Percentiles rank a stretch among this genome's conserved stretches.
Conservation (phyloP, 2,888 invertebrate species). For the Erebia ligea region DNA sequence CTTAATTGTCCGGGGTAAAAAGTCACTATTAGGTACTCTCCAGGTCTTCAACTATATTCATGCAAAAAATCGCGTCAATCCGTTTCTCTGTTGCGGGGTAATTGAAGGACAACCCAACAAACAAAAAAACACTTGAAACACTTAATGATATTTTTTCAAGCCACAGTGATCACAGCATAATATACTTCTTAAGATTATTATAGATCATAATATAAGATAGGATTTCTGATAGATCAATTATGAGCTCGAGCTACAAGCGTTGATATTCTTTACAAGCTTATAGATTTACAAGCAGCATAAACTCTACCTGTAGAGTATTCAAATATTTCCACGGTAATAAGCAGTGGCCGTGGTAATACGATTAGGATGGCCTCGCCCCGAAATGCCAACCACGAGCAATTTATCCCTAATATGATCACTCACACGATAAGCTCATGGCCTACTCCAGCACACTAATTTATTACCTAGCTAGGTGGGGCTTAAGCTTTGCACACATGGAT, state of each 20-base stretch:
- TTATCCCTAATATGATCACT: constrained; percentile 25
- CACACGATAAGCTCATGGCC: constrained; percentile 22
- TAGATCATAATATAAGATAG: too few relatives aligned
- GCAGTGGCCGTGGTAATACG: constrained; percentile 27
- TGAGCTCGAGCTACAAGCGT: neutral
- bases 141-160: too few relatives aligned
- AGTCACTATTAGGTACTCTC: too few relatives aligned
- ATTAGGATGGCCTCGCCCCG: constrained; percentile 26
- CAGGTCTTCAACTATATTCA: too few relatives aligned
- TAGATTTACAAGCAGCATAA: neutral
- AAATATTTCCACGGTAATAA: constrained; percentile 7
- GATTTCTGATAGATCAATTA: neutral
- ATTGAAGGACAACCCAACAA: too few relatives aligned
- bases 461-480: constrained; percentile 22
- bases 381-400: constrained; percentile 19
- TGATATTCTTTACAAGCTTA: neutral
- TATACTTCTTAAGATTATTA: too few relatives aligned
- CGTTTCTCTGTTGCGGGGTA: too few relatives aligned
- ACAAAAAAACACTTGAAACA: too few relatives aligned
- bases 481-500: constrained; percentile 19
- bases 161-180: too few relatives aligned
- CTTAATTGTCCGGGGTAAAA: too few relatives aligned
- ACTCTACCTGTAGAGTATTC: neutral
- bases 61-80: too few relatives aligned
- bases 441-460: constrained; percentile 25